phyloP scores from a whole-genome alignment of 2,797 vertebrate species.

The Mormyrus proboscirostris region DNA sequence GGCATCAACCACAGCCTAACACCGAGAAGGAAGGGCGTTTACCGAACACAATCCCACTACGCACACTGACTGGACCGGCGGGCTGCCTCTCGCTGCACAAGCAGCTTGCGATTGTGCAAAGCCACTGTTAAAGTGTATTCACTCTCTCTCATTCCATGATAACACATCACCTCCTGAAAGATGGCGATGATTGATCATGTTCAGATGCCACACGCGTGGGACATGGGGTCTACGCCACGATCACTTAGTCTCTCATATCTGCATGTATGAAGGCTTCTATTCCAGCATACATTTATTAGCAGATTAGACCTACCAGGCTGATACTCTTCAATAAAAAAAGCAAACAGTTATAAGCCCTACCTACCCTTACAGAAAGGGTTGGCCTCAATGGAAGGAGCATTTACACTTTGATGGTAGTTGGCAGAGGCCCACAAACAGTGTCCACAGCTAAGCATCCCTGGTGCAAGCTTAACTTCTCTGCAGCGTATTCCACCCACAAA shows the following conservation, averaged over 20 bases:
- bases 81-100: neutral
- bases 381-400: neutral
- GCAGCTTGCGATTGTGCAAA: neutral
- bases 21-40: neutral
- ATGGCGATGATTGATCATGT: neutral
- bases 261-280: neutral
- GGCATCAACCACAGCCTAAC: slow-evolving; percentile 90
- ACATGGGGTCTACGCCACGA: neutral
- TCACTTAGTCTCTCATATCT: neutral
- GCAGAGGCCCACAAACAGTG: neutral
- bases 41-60: neutral
- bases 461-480: neutral
- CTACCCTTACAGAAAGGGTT: neutral
- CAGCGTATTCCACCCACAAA: neutral
- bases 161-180: neutral
- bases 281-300: neutral
- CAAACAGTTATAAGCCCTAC: neutral
- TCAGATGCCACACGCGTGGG: neutral
- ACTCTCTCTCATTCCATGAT: neutral
- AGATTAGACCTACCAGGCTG: neutral
- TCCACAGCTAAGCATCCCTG: neutral
- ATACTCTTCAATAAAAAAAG: neutral
- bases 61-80: neutral
- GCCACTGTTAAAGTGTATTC: neutral
- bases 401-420: neutral